A percentile compares a stretch with the other conserved stretches of the same genome.
phyloP scores from a whole-genome alignment of 2,113 vertebrate species.

The Eleginops maclovinus region DNA sequence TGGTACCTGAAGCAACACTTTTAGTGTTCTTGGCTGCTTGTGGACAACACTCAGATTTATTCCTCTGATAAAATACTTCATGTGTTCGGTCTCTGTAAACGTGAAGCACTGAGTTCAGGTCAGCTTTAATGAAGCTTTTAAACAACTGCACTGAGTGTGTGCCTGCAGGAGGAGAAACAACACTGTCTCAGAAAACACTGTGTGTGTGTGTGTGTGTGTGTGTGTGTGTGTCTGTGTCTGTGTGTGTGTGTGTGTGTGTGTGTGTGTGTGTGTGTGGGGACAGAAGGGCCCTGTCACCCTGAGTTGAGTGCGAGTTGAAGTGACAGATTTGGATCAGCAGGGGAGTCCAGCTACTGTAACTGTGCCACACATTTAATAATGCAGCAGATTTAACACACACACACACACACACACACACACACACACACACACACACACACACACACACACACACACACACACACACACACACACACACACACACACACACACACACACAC shows the following conservation, averaged over 20 bases:
- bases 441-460: too few species aligned
- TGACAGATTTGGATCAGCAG: slow-evolving; percentile 71
- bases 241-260: slow-evolving; percentile 2
- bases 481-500: too few species aligned
- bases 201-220: slow-evolving; percentile 23
- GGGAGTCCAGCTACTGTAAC: slow-evolving; percentile 1
- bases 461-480: too few species aligned
- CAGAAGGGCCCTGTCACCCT: slow-evolving; percentile 53
- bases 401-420: background rate
- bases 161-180: too few species aligned
- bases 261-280: slow-evolving; percentile 3
- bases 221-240: background rate
- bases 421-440: too few species aligned
- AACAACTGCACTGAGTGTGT: too few species aligned
- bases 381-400: slow-evolving; percentile 51
- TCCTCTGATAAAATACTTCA: background rate
- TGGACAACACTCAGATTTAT: background rate
- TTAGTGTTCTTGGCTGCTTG: background rate
- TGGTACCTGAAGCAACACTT: too few species aligned
- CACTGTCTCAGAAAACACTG: too few species aligned
- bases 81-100: background rate
- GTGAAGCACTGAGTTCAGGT: slow-evolving; percentile 3
- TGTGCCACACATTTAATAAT: slow-evolving; percentile 64
- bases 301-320: slow-evolving; percentile 48
- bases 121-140: background rate